Percentiles rank a stretch among this genome's conserved stretches.
Conservation (phyloP, 2,888 invertebrate species). For the Ophion ellenae region DNA sequence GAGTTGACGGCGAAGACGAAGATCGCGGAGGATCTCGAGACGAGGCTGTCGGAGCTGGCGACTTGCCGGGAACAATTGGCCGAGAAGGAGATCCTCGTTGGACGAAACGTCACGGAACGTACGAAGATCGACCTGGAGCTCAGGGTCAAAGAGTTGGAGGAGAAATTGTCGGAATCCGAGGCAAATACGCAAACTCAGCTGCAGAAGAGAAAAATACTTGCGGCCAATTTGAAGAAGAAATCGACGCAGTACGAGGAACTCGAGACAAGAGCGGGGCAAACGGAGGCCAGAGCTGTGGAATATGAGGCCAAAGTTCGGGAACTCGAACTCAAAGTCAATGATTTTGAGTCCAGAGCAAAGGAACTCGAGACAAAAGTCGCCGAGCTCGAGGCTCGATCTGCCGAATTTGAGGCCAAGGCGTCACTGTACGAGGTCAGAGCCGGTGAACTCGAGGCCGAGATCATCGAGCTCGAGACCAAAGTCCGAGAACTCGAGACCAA, state of each 20-base stretch:
- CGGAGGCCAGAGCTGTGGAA: slow-evolving; percentile 65
- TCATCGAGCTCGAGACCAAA: slow-evolving; percentile 59
- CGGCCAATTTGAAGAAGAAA: slow-evolving; percentile 91
- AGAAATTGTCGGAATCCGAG: slow-evolving; percentile 84
- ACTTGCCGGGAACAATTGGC: slow-evolving; percentile 80
- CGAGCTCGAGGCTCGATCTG: slow-evolving; percentile 63
- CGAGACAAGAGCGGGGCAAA: slow-evolving; percentile 82
- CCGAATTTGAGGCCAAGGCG: slow-evolving; percentile 64
- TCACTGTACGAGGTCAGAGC: slow-evolving; percentile 74
- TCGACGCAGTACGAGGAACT: slow-evolving; percentile 87
- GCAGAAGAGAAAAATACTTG: slow-evolving; percentile 92
- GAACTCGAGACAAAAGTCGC: slow-evolving; percentile 32
- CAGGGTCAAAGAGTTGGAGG: slow-evolving; percentile 82
- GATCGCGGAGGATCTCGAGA: slow-evolving; percentile 82
- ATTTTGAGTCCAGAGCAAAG: slow-evolving; percentile 64
- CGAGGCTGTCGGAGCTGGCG: slow-evolving; percentile 83
- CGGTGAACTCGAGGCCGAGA: slow-evolving; percentile 66
- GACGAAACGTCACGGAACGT: slow-evolving; percentile 77
- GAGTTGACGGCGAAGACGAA: slow-evolving; percentile 85
- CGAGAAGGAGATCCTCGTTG: slow-evolving; percentile 81
- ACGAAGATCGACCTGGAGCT: slow-evolving; percentile 78
- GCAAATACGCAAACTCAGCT: slow-evolving; percentile 88
- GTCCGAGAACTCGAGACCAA: neutral
- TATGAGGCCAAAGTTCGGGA: slow-evolving; percentile 37
- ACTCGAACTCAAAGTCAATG: slow-evolving; percentile 44